A percentile compares a stretch with the other conserved stretches of the same genome.
These are phyloP conservation scores for Dicranocentrus wangi DNA, from an alignment of 2,888 invertebrate genomes.

Conservation along the genomic window DNA sequence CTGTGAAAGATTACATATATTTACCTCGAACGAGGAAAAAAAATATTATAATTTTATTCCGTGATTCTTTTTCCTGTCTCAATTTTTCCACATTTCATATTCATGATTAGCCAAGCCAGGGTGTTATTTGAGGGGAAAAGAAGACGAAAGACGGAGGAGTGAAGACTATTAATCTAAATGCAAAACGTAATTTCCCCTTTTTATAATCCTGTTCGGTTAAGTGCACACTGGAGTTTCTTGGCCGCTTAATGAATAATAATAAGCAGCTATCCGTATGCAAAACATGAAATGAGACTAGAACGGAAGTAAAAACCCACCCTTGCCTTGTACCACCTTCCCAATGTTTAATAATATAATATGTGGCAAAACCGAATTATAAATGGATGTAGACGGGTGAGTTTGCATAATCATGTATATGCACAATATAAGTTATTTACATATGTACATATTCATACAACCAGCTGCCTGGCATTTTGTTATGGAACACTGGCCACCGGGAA, in stretches of 20 bases:
- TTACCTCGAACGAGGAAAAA: conserved; percentile 14
- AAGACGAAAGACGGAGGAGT: background rate
- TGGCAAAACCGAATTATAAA: conserved; percentile 48
- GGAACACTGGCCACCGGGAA: conserved; percentile 61
- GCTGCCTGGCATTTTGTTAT: conserved; percentile 40
- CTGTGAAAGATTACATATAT: conserved; percentile 27
- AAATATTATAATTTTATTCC: conserved; percentile 21
- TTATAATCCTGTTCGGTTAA: conserved; percentile 12
- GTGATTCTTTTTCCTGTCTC: conserved; percentile 20
- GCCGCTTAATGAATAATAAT: conserved; percentile 58
- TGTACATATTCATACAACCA: conserved; percentile 14
- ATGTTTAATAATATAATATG: conserved; percentile 43
- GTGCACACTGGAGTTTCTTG: conserved; percentile 56
- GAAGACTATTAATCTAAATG: conserved; percentile 41
- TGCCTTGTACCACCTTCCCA: conserved; percentile 22
- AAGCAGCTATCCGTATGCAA: conserved; percentile 61
- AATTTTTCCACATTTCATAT: conserved; percentile 29
- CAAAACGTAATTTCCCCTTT: conserved; percentile 33
- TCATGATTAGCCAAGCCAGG: conserved; percentile 23
- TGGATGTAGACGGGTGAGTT: conserved; percentile 29
- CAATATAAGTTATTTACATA: background rate
- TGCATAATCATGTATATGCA: conserved; percentile 20
- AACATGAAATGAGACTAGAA: conserved; percentile 57
- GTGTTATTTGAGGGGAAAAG: background rate
- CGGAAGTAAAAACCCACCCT: conserved; percentile 58